These are phyloP conservation scores for Raja brachyura DNA, from an alignment of 2,113 vertebrate genomes.

Conservation along the genomic window DNA sequence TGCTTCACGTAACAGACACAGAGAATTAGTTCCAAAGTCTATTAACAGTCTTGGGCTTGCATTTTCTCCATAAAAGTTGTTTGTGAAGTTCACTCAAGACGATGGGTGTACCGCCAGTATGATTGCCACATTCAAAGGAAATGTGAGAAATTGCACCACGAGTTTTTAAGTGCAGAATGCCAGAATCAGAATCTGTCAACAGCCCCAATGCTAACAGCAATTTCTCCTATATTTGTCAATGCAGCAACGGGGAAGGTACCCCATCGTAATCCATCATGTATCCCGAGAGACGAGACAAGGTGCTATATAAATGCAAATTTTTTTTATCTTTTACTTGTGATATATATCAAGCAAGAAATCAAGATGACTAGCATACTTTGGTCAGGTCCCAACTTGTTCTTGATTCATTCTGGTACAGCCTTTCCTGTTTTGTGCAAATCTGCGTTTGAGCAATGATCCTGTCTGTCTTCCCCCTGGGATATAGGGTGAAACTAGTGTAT, in stretches of 20 bases:
- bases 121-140: neutral
- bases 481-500: neutral
- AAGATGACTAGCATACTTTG: neutral
- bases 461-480: neutral
- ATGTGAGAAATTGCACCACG: neutral
- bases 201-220: neutral
- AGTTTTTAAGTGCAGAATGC: neutral
- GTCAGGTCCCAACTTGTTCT: conserved; percentile 21
- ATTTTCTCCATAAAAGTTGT: conserved; percentile 9
- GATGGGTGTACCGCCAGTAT: neutral
- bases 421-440: conserved; percentile 5
- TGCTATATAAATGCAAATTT: conserved; percentile 15
- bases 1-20: neutral
- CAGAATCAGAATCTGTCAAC: neutral
- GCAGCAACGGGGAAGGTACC: neutral
- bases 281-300: neutral
- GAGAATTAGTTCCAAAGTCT: neutral
- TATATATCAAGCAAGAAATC: neutral
- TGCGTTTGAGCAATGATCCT: neutral
- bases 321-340: neutral
- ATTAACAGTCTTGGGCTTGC: neutral
- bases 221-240: neutral
- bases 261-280: neutral
- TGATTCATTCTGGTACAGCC: neutral
- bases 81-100: neutral